Evolutionary conservation across 1,140 invertebrate genomes (phyloP).

Genomic region (Lasaia peninsularis): DNA sequence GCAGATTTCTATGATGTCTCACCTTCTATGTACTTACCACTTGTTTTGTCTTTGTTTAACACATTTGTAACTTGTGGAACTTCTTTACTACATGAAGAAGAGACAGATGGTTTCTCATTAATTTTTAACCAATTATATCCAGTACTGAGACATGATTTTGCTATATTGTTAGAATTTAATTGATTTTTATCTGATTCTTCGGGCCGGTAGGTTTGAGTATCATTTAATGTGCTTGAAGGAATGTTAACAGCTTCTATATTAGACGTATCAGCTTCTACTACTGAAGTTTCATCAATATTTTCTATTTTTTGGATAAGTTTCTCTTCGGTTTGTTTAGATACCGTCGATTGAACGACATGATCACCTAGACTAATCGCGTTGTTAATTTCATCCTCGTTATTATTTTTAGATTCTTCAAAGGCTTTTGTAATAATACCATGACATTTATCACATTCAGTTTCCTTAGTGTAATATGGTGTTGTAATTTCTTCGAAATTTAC

Average conservation of each 20-base stretch:
- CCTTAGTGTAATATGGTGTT: background rate
- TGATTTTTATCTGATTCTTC: background rate
- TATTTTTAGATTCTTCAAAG: background rate
- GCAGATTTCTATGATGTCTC: no score
- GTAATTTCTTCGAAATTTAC: background rate
- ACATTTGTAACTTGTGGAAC: background rate
- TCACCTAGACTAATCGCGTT: background rate
- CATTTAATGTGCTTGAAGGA: background rate
- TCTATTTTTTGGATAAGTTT: constrained; percentile 39
- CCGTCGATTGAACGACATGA: background rate
- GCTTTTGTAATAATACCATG: background rate
- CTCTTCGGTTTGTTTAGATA: constrained; percentile 3
- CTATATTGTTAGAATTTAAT: constrained; percentile 31
- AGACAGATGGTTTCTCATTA: constrained; percentile 22
- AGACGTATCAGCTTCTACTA: constrained; percentile 36
- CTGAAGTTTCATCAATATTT: constrained; percentile 37
- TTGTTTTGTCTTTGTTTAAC: background rate
- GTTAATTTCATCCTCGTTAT: background rate
- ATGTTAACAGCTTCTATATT: constrained; percentile 30
- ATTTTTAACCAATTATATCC: constrained; percentile 31
- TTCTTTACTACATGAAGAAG: background rate
- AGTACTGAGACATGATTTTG: constrained; percentile 36
- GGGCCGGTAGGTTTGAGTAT: background rate
- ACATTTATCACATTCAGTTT: background rate
- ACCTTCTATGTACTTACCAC: background rate